A percentile compares a stretch with the other conserved stretches of the same genome.
These are phyloP conservation scores for Alfaro cultratus DNA, from an alignment of 2,797 vertebrate species.

Conservation along the genomic window DNA sequence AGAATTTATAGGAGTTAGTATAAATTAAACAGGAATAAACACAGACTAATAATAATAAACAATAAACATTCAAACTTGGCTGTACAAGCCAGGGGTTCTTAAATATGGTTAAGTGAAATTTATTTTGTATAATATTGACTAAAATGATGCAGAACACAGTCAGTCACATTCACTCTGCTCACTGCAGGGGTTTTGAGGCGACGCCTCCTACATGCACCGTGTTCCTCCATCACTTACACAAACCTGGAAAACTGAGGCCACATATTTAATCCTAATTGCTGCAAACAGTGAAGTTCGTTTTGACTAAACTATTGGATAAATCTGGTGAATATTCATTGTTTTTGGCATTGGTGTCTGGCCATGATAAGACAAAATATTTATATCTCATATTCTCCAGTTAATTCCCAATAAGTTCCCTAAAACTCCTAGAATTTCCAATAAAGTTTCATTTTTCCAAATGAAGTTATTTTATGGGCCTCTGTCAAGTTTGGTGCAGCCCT, in stretches of 20 bases:
- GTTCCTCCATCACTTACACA: background rate
- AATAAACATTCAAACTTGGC: background rate
- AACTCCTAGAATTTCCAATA: background rate
- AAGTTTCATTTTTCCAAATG: background rate
- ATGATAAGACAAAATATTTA: background rate
- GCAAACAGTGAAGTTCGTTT: background rate
- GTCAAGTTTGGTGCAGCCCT: background rate
- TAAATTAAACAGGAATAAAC: background rate
- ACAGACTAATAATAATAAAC: background rate
- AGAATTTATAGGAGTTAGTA: background rate
- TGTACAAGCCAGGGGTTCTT: background rate
- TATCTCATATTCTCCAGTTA: no score
- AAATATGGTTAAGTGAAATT: background rate
- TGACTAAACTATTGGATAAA: background rate
- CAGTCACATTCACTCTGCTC: background rate
- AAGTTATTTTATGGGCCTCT: background rate
- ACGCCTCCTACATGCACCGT: background rate
- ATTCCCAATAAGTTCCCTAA: background rate
- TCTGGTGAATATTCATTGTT: background rate
- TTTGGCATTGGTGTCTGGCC: background rate
- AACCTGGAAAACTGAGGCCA: background rate
- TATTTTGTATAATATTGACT: background rate
- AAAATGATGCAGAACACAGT: background rate
- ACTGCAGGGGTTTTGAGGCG: background rate
- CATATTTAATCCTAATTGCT: background rate